Evolutionary conservation across 92 coral and sea anemone genomes (phyloP), one percentile per base, ranked within the genome.

Genomic region (Palythoa grandis): DNA sequence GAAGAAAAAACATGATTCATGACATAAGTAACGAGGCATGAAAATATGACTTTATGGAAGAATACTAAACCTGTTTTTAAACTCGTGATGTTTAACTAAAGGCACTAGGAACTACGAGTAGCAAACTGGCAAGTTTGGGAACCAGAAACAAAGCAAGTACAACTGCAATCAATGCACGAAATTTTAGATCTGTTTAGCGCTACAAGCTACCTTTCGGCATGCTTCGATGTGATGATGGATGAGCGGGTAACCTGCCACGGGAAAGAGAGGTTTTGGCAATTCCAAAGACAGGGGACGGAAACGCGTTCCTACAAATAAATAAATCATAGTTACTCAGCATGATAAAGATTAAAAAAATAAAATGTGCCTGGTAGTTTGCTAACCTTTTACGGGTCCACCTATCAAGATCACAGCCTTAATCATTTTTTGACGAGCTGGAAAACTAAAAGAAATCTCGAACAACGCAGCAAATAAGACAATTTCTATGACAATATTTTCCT

Each of bases 311-410:
- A 66, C 10, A 82, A 69, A 16, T 48, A 23, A 40, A 75, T n/a
- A 6, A 16, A 2, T 11, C 8, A 16, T 47, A 47, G 61, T 19
- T 3, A 29, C 48, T 70, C 50, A 29, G 58, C 61, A 63, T 63
- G 69, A 63, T 63, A 63, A n/a, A 63, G 20, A 19, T 63, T n/a
- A 22, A 11, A 5, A 19, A 22, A 17, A 63, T 9, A 63, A 63
- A 63, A 19, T 19, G 24, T 5, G 10, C 25, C 69, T 15, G 65
- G 69, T 17, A 63, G 20, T 61, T 23, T 19, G 19, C 83, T 89
- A 84, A 97, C 99, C 99, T 95, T 97, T 97, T 91, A 95, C 94
- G 0, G 99, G 99, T 24, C 99, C 99, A 40, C 99, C 99, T 24
- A 97, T 97, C 10, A 97, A 92, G 76, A 97, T 97, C 2, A 97